A percentile compares a stretch with the other conserved stretches of the same genome.
These are phyloP conservation scores for Ochotona curzoniae DNA, from an alignment of 2,113 vertebrate genomes.

Conservation along the genomic window DNA sequence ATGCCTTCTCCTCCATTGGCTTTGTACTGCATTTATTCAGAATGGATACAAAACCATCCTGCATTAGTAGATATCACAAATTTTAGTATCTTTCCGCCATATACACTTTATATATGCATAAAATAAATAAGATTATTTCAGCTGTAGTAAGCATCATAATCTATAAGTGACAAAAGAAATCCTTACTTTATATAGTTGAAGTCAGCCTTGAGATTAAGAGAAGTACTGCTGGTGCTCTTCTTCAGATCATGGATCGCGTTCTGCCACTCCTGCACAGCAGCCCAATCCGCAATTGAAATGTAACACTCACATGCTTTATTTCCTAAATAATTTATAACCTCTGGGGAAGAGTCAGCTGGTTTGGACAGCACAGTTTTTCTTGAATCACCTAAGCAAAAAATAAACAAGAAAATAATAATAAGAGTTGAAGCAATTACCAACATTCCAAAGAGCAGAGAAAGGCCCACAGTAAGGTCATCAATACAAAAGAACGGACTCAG, in stretches of 20 bases:
- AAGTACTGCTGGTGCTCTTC: slow-evolving; percentile 90
- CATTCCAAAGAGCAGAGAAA: slow-evolving; percentile 7
- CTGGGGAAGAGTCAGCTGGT: slow-evolving; percentile 93
- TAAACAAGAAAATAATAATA: background rate
- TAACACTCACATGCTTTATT: slow-evolving; percentile 98
- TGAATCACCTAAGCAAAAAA: slow-evolving; percentile 88
- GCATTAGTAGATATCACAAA: background rate
- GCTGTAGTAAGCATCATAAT: background rate
- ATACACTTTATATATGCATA: background rate
- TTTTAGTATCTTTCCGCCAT: background rate
- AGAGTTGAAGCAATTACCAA: background rate
- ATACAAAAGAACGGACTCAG: background rate
- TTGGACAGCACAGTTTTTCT: slow-evolving; percentile 96
- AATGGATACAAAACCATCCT: background rate
- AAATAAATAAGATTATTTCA: background rate
- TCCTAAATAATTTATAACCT: slow-evolving; percentile 96
- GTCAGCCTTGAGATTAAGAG: slow-evolving; percentile 94
- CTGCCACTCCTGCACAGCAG: slow-evolving; percentile 97
- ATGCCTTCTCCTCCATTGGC: background rate
- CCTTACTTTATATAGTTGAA: slow-evolving; percentile 97
- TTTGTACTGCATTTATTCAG: background rate
- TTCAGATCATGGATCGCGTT: slow-evolving; percentile 91
- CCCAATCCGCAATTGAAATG: slow-evolving; percentile 95
- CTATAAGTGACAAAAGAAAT: background rate
- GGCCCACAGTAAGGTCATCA: background rate